Base-by-base conservation (phyloP, 2,888 invertebrate genomes). In the Torymus aiolomorphi region DNA sequence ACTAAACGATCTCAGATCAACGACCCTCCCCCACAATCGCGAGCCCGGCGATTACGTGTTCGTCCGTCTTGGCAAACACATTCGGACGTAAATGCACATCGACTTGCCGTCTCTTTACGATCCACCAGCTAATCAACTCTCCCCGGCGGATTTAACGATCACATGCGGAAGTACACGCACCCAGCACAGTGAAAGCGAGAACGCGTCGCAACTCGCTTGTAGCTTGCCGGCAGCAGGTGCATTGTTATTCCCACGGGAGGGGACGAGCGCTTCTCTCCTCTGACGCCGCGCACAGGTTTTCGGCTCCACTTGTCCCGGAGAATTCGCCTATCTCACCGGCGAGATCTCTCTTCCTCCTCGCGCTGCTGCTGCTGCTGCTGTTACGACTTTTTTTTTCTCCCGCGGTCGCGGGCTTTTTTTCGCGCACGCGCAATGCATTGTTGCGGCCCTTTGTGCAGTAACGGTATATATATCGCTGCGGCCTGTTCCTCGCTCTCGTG, bases 131-230 rank as follows among this genome's bases (percentile, higher is more conserved):
- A 42, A 42, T 42, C 42, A 42, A 42, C 42, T 42, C 42, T 42
- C 42, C 42, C 42, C n/a, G 16, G 24, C 18, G 56, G 42, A 42
- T 52, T 52, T 62, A 31, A 24, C 56, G 13, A 31, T 24, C 73
- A 63, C 42, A 63, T 18, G 63, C 73, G 73, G 73, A 73, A 73
- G 56, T 73, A 18, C 63, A 56, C 14, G 18, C 3, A 24, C 8
- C 42, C 42, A 24, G 16, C 49, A 51, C 52, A 65, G 74, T 74
- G 65, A 74, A 74, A 74, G 74, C 74, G 74, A 56, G 14, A 65
- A 73, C 62, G 56, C 63, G 73, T 65, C 62, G 73, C 73, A 73
- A 74, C 66, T 65, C 65, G n/a, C 51, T 31, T 57, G 16, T n/a
- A n/a, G n/a, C 31, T 31, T 31, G 31, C 31, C 5, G 31, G n/a